Base-by-base conservation (phyloP, 2,113 vertebrate species). In the Brachyhypopomus occidentalis region DNA sequence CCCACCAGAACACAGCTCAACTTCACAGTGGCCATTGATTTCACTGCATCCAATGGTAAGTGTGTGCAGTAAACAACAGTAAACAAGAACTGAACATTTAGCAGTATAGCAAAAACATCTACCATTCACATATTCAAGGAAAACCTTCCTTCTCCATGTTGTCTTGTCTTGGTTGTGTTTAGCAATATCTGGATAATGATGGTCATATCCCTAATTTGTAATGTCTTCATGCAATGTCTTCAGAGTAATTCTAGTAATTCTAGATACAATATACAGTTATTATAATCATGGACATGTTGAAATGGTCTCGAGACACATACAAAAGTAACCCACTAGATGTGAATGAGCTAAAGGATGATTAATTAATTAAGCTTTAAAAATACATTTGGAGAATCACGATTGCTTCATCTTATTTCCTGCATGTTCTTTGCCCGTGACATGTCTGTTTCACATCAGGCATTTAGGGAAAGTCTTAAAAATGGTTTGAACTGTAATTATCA, bases 1-100 rank as follows among this genome's bases (percentile, higher is more conserved):
- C 22, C 30, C 34, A 45, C 79, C 87, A 99, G 98, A 91, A 99
- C 97, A 0, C 97, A 99, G 85, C 92, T 99, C 86, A 99, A 99
- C 93, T 99, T 99, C 92, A 99, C 98, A 0, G 97, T 99, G 16
- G 98, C 98, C 38, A 98, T 99, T 30, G 98, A 99, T 90, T 99
- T 98, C 92, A 99, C 98, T 20, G 98, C 98, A 66, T 99, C 98
- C 82, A 99, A 99, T 5, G 98, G 98, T 99, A 91, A 94, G 95
- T 59, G 6, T 30, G 22, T 48, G 20, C 48, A 27, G 45, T 52
- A 52, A 52, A 52, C 45, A 52, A 41, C 41, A 41, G 41, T 41
- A 41, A 41, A 41, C 41, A 41, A 9, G 5, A 2, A 41, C 5
- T 41, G 5, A 41, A 41, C 41, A 41, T 41, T 41, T 41, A 41